These are phyloP conservation scores for Oncorhynchus gorbuscha DNA, from an alignment of 2,113 vertebrate species.

Conservation along the genomic window DNA sequence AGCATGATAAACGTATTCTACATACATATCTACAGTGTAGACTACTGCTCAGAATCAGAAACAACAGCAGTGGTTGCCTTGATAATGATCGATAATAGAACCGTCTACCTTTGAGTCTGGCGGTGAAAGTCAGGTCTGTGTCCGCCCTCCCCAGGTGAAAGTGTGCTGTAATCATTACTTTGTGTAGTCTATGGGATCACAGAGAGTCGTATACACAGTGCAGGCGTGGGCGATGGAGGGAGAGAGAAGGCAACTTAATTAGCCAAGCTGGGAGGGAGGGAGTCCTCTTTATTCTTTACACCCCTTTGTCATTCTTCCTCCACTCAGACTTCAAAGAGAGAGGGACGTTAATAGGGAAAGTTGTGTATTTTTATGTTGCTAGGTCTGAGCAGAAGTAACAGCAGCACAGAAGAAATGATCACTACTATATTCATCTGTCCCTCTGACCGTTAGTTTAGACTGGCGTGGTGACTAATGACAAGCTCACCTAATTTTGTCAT, in stretches of 20 bases:
- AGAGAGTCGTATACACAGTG: not conserved
- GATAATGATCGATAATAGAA: not conserved
- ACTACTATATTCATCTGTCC: not conserved
- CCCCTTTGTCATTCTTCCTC: constrained; percentile 15
- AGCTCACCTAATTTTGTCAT: not conserved
- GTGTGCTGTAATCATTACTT: no score
- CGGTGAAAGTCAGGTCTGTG: no score
- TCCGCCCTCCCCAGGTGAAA: no score
- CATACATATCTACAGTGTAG: constrained; percentile 18
- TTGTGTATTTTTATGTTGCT: constrained; percentile 1
- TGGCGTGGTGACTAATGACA: not conserved
- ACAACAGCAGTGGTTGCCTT: not conserved
- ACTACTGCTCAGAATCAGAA: constrained; percentile 5
- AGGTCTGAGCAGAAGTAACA: not conserved
- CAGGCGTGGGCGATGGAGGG: not conserved
- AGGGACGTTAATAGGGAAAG: not conserved
- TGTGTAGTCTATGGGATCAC: no score
- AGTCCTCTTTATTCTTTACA: constrained; percentile 7
- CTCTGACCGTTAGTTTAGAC: not conserved
- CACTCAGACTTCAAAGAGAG: constrained; percentile 16
- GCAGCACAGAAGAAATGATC: not conserved
- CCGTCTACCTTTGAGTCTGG: no score
- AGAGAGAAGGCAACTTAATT: constrained; percentile 6
- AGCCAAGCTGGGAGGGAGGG: not conserved
- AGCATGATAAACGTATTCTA: not conserved